Evolutionary conservation across 1,140 invertebrate species (phyloP).

Genomic region (Drosophila repleta): DNA sequence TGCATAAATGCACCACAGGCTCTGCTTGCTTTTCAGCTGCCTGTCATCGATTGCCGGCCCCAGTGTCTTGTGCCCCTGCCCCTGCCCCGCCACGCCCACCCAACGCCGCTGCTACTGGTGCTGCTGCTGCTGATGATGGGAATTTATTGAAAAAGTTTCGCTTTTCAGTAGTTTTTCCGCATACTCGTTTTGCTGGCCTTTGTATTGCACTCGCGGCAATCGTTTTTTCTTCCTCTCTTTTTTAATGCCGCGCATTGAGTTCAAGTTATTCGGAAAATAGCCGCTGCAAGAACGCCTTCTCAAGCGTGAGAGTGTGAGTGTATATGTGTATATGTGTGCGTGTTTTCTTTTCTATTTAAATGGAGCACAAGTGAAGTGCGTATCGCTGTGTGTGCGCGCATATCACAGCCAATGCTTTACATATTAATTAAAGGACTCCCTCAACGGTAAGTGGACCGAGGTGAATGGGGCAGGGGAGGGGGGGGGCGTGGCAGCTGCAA

Average conservation of each 20-base stretch:
- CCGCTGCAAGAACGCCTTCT: conserved; percentile 47
- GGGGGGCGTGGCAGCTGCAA: conserved; percentile 16
- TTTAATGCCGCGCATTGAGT: conserved; percentile 75
- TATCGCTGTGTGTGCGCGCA: conserved; percentile 42
- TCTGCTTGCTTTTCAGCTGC: conserved; percentile 75
- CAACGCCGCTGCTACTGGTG: not conserved
- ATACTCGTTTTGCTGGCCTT: conserved; percentile 57
- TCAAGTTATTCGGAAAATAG: conserved; percentile 82
- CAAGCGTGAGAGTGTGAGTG: conserved; percentile 16
- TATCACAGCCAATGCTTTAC: conserved; percentile 55
- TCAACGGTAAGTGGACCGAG: not conserved
- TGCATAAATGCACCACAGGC: conserved; percentile 80
- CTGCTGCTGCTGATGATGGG: conserved; percentile 68
- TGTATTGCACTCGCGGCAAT: conserved; percentile 63
- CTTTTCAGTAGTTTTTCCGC: conserved; percentile 60
- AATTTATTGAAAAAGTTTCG: conserved; percentile 82
- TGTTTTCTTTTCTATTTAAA: conserved; percentile 81
- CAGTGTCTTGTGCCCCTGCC: conserved; percentile 55
- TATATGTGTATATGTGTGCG: conserved; percentile 25
- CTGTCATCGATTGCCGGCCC: conserved; percentile 74
- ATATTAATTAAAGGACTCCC: conserved; percentile 73
- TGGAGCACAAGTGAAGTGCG: conserved; percentile 80
- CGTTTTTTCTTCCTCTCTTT: conserved; percentile 36
- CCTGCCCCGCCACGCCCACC: not conserved
- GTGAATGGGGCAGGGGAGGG: not conserved